Evolutionary conservation across 2,113 vertebrate genomes (phyloP), one percentile per base, ranked within the genome.

Genomic region (Gallinago jamesoni): DNA sequence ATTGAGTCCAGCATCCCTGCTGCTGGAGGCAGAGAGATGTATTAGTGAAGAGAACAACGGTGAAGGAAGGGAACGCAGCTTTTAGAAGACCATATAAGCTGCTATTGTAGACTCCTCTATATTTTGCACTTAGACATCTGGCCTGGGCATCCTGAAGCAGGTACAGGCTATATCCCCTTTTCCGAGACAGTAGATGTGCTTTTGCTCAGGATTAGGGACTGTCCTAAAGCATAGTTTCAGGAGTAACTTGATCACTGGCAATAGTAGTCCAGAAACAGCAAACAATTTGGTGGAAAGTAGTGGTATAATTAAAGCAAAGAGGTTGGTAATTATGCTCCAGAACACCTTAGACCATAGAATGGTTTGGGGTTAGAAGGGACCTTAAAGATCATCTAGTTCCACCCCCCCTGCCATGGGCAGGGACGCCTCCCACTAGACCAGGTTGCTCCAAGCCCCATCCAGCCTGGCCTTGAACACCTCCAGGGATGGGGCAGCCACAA

Each of bases 21-120:
- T 52, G 43, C 57, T 69, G 35, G 63, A 56, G 41, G 50, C 27
- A 20, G 23, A 55, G 8, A 14, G 17, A 25, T 0, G 0, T 77
- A 11, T 5, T 19, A 19, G 37, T 78, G 69, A 92, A 90, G 33
- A 60, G 35, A 84, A 24, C 22, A 79, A 27, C 0, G 1, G 11
- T 50, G 52, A 64, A 33, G 35, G 25, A 79, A 27, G 16, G 19
- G 9, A 5, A n/a, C 52, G 7, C 16, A 48, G 22, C 45, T 94
- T 93, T 67, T 77, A 66, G n/a, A 73, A 21, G 2, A 35, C 15
- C 7, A 7, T 5, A 17, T 70, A 59, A 57, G 18, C 47, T 84
- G n/a, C 52, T 90, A 0, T 31, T 62, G 27, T 41, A 22, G 16
- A 25, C 48, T 22, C 56, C 10, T n/a, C 22, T 62, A 0, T 62